Base-by-base conservation (phyloP, 2,797 vertebrate species). In the Cossypha dichroa region DNA sequence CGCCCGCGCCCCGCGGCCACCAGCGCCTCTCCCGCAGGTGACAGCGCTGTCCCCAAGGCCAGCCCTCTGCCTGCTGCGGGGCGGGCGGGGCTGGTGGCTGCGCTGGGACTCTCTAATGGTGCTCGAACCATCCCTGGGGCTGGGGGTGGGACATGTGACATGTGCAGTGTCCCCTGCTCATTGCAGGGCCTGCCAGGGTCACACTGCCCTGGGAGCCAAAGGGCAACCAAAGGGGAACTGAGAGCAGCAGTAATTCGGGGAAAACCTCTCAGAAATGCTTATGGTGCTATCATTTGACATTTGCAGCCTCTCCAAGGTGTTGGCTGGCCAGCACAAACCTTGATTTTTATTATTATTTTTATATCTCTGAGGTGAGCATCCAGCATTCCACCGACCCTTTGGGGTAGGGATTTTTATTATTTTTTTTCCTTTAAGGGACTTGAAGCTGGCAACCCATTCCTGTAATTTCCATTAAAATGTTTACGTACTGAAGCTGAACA, bases 321-420 rank as follows among this genome's bases (percentile, higher is more conserved):
- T 96, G 96, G 92, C 96, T 73, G 96, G 97, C 96, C 96, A 97
- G 92, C 94, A 96, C 97, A 54, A 88, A 94, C 94, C 85, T 40
- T 25, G 92, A 94, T 63, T 70, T 93, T 81, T 80, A 21, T 78
- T 83, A 7, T 92, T 96, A 68, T 94, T 97, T 95, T 97, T 96
- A 1, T 93, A 84, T 78, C 15, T 60, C 31, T 13, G 56, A 95
- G 91, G 91, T 3, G 63, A 94, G 64, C 79, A 78, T 79, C 67
- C 70, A 74, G 85, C 52, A 5, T 87, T 78, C 94, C 77, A 40
- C 23, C 38, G 3, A 12, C 51, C 59, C 11, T 19, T 36, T 43
- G 23, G 73, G 19, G 38, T 10, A 26, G 59, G 33, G 54, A 8
- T 7, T 25, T 11, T 46, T 46, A 13, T 22, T 46, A 12, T 33